Conservation (phyloP, 2,888 invertebrate genomes). For the Oscheius onirici region DNA sequence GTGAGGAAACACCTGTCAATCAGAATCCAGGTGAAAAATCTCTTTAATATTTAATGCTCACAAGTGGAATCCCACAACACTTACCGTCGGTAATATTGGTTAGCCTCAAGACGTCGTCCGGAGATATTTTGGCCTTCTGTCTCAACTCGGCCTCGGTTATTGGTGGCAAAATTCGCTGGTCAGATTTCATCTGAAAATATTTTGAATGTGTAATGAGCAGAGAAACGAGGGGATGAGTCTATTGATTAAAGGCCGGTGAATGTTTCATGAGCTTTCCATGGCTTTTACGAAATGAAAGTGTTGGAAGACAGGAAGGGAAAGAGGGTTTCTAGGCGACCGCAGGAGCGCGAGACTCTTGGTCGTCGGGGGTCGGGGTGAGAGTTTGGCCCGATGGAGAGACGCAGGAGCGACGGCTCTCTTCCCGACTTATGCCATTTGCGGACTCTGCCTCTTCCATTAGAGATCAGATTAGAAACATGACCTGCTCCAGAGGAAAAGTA, state of each 20-base stretch:
- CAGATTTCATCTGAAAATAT: constrained; percentile 28
- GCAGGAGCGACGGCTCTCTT: background rate
- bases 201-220: constrained; percentile 3
- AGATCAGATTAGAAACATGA: background rate
- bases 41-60: background rate
- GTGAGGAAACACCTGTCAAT: background rate
- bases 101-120: constrained; percentile 45
- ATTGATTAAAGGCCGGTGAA: constrained; percentile 10
- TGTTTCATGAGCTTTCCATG: background rate
- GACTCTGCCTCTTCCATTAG: too few relatives aligned
- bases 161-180: constrained; percentile 31
- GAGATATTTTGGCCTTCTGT: constrained; percentile 38
- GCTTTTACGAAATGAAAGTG: background rate
- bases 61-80: too few relatives aligned
- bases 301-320: background rate
- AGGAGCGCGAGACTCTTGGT: background rate
- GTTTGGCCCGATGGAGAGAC: background rate
- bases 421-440: constrained; percentile 25
- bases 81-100: constrained; percentile 43
- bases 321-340: constrained; percentile 26
- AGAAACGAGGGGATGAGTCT: background rate
- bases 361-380: background rate
- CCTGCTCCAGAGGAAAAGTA: background rate
- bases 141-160: constrained; percentile 41
- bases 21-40: too few relatives aligned